Evolutionary conservation across 2,797 vertebrate genomes (phyloP).

Genomic region (Poecile montanus): DNA sequence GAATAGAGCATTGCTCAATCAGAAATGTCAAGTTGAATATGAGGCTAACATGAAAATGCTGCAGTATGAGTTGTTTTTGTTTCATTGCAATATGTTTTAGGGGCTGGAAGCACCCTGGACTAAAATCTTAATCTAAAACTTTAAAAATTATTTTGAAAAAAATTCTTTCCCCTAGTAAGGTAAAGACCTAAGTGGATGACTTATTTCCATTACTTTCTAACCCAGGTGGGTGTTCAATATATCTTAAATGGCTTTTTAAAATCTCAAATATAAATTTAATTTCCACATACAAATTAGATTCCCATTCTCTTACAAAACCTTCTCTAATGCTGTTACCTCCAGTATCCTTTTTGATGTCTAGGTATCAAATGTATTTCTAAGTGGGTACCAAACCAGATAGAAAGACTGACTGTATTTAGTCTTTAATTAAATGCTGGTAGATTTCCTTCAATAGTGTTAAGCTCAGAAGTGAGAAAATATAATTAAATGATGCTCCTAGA

Average conservation of each 20-base stretch:
- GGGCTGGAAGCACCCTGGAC: background rate
- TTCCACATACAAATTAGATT: conserved; percentile 61
- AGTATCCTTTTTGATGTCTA: conserved; percentile 10
- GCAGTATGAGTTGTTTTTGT: background rate
- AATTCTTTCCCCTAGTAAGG: background rate
- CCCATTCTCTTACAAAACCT: conserved; percentile 30
- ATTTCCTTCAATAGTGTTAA: conserved; percentile 37
- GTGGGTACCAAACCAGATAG: conserved; percentile 32
- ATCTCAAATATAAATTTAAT: conserved; percentile 54
- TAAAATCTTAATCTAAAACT: background rate
- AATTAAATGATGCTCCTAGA: conserved; percentile 30
- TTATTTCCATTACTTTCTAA: conserved; percentile 1
- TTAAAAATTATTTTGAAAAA: background rate
- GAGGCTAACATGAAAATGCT: background rate
- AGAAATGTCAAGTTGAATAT: background rate
- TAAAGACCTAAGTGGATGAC: background rate
- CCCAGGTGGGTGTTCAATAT: background rate
- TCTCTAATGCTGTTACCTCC: conserved; percentile 44
- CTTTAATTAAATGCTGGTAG: conserved; percentile 64
- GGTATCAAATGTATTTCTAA: conserved; percentile 33
- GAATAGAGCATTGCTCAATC: background rate
- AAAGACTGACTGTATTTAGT: conserved; percentile 47
- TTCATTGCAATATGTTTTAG: background rate
- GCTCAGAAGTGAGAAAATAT: conserved; percentile 46
- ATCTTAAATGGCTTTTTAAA: conserved; percentile 8